Evolutionary conservation across 2,888 invertebrate genomes (phyloP), one percentile per base, ranked within the genome.

Genomic region (Diarsia mendica): DNA sequence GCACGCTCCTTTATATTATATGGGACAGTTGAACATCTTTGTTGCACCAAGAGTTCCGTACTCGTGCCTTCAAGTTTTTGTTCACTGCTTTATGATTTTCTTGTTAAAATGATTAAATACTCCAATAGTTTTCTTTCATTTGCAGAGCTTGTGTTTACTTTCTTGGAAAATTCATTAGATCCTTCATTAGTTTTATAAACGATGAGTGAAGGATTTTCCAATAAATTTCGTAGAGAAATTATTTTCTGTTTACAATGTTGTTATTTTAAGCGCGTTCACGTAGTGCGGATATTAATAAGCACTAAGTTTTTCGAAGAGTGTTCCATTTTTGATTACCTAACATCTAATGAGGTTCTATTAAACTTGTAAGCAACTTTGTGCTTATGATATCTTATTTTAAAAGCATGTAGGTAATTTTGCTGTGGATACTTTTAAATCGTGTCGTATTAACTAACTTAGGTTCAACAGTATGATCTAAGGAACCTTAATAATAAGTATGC

Each of bases 1-100:
- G 90, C 91, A 90, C 91, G 90, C 87, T 89, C 86, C 87, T 89
- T 85, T 86, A 90, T 85, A 89, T 90, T 65, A 90, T 90, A 87
- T 72, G 80, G 73, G 78, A 77, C 83, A 88, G 83, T 87, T 86
- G 80, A 84, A 76, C 65, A 80, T 81, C 71, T 83, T 82, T 67
- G 48, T 69, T 63, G 51, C 2, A 10, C 4, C 20, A 6, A 13
- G 44, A 75, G 86, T 88, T 86, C 87, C 75, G 86, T 84, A 72
- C 15, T 63, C 9, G n/a, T 63, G 8, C 8, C 15, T 44, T 44
- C 1, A 63, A 44, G 8, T 63, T 2, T 18, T 33, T 60, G 9
- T 60, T 60, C 4, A 33, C 28, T 28, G 28, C 28, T 28, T 28
- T 33, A 9, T 58, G 4, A 58, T 60, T 60, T 28, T 28, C 8